phyloP scores from a whole-genome alignment of 2,888 invertebrate genomes.

The Tenthredo amoena region DNA sequence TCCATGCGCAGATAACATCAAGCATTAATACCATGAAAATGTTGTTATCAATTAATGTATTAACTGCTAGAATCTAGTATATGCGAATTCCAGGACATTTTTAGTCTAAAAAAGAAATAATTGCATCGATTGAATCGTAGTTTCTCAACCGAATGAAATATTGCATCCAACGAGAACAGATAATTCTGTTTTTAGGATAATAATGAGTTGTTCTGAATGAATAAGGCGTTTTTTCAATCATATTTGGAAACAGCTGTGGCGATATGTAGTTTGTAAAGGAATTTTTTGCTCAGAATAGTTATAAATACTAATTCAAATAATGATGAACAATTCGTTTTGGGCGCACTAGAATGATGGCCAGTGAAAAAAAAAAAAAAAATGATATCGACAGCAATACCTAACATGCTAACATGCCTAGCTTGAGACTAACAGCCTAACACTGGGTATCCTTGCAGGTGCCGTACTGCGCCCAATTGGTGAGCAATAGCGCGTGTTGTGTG shows the following conservation, averaged over 20 bases:
- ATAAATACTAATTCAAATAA: not conserved
- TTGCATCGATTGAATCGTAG: not conserved
- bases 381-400: conserved; percentile 45
- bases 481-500: conserved; percentile 97
- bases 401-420: conserved; percentile 53
- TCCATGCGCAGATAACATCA: not conserved
- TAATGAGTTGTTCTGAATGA: not conserved
- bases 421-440: conserved; percentile 75
- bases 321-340: conserved; percentile 1
- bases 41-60: not conserved
- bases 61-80: not conserved
- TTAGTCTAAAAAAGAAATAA: not conserved
- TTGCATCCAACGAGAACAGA: not conserved
- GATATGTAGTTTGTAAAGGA: not conserved
- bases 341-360: conserved; percentile 46
- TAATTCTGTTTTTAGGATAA: not conserved
- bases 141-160: not conserved
- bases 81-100: not conserved
- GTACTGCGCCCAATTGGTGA: conserved; percentile 96
- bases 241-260: not conserved
- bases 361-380: conserved; percentile 18
- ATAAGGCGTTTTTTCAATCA: not conserved
- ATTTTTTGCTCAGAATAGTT: not conserved
- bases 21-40: not conserved
- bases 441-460: conserved; percentile 87